These are phyloP conservation scores for Tachysurus vachellii DNA, from an alignment of 2,113 vertebrate genomes.

Conservation along the genomic window DNA sequence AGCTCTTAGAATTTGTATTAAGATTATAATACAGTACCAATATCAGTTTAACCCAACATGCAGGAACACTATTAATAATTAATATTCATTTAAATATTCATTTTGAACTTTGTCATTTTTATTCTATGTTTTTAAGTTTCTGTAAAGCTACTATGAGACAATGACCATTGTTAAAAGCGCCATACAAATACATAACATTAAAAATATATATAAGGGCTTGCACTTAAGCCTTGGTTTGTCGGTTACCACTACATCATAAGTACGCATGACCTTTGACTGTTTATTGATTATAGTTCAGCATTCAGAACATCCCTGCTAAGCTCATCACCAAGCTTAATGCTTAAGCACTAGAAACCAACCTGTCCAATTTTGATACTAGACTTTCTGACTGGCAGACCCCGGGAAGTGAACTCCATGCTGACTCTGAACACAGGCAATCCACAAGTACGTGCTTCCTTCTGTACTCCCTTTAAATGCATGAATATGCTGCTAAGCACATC, in stretches of 20 bases:
- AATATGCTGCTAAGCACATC: neutral
- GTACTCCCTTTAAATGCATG: neutral
- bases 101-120: too few species aligned
- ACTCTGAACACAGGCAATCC: neutral
- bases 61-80: neutral
- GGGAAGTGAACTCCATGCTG: neutral
- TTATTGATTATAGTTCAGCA: neutral
- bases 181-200: too few species aligned
- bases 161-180: too few species aligned
- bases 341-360: neutral
- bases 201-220: neutral
- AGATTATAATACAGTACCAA: neutral
- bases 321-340: neutral
- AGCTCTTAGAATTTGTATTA: neutral
- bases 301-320: neutral
- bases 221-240: neutral
- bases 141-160: too few species aligned
- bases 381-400: neutral
- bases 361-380: neutral
- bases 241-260: neutral
- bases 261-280: neutral
- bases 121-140: too few species aligned
- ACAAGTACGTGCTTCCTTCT: neutral
- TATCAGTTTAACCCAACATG: neutral
- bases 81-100: too few species aligned